Evolutionary conservation across 2,888 invertebrate genomes (phyloP).

Genomic region (Chydorus sphaericus): DNA sequence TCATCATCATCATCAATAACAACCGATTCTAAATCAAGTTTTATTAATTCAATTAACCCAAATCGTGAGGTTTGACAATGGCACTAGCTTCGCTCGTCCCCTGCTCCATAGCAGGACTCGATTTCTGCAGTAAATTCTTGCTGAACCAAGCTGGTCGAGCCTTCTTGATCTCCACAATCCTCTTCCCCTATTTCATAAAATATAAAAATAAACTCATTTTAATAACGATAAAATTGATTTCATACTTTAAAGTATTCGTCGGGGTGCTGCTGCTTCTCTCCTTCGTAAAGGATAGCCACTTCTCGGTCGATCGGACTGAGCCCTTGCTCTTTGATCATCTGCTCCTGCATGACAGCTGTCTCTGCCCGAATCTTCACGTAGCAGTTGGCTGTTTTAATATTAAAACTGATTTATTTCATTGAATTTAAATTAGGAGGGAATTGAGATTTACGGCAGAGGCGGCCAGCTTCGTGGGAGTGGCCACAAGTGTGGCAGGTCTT

Average conservation of each 20-base stretch:
- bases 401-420: not conserved
- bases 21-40: too few relatives aligned
- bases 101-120: conserved; percentile 39
- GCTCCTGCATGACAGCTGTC: conserved; percentile 61
- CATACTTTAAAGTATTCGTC: conserved; percentile 19
- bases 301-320: conserved; percentile 64
- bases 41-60: conserved; percentile 13
- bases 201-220: not conserved
- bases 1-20: too few relatives aligned
- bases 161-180: conserved; percentile 72
- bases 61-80: conserved; percentile 12
- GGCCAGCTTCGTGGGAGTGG: conserved; percentile 58
- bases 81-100: not conserved
- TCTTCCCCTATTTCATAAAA: conserved; percentile 38
- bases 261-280: conserved; percentile 44
- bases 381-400: conserved; percentile 51
- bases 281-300: conserved; percentile 70
- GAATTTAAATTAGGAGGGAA: not conserved
- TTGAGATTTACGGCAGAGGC: conserved; percentile 58
- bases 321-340: conserved; percentile 52
- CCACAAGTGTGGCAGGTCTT: conserved; percentile 69
- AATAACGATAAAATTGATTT: not conserved
- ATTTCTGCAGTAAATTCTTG: conserved; percentile 62
- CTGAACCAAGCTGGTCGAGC: conserved; percentile 78
- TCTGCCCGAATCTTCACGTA: conserved; percentile 67